Base-by-base conservation (phyloP, 2,797 vertebrate genomes). In the Anguilla obscura region DNA sequence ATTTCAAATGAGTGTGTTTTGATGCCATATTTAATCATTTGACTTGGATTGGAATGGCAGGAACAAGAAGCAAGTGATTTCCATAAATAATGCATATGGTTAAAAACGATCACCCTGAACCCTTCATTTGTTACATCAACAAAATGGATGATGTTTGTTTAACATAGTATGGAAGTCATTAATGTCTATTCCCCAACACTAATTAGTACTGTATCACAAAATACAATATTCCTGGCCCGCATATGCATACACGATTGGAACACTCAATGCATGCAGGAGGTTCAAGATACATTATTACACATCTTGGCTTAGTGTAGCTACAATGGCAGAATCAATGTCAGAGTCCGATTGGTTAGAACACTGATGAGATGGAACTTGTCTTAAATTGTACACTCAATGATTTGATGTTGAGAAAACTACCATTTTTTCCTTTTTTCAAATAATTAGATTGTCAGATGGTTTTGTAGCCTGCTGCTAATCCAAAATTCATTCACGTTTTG, bases 1-100 rank as follows among this genome's bases (percentile, higher is more conserved):
- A 88, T 3, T 85, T 86, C 33, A 85, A 2, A 14, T 54, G 36
- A 50, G 50, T 87, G 30, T 27, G 12, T 63, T 84, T 69, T 45
- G 58, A 84, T 87, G 50, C 9, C 12, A 71, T 60, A 84, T 60
- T 50, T 69, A 50, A 85, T 74, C 10, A 88, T 30, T 71, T 74
- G 82, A 63, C 30, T 69, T 88, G 7, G 50, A 52, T 12, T 33
- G 12, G 54, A 71, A 56, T 56, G 33, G 58, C 50, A n/a, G 40
- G 1, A 71, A 74, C 58, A 84, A n/a, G 60, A n/a, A 50, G 18
- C 45, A 54, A 54, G 50, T 84, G 50, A 52, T 54, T 84, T 84
- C 83, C 24, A 27, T 56, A 21, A 27, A 27, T 56, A 10, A 56
- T 56, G 48, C 83, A 54, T 12, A 27, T 56, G 36, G 33, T 54